Conservation (phyloP, 2,113 vertebrate genomes). For the Sigmodon hispidus region DNA sequence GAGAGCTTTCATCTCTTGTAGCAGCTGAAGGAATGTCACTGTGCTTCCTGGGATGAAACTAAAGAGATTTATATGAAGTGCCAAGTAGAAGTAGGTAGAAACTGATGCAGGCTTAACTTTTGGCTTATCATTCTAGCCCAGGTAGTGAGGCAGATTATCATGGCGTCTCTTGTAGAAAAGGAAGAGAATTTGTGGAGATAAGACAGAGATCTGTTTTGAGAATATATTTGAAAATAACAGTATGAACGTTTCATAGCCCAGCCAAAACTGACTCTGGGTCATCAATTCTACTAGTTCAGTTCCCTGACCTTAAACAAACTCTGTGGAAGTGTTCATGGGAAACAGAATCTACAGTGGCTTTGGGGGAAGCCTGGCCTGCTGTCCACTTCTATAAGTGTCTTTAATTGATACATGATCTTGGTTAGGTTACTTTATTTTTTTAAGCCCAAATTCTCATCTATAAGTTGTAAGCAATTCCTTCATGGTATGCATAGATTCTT, state of each 20-base stretch:
- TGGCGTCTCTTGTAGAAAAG: slow-evolving; percentile 43
- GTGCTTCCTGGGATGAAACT: slow-evolving; percentile 49
- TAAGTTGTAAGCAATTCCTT: background rate
- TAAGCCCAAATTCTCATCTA: background rate
- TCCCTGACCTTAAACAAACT: background rate
- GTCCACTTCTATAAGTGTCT: background rate
- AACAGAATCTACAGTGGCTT: background rate
- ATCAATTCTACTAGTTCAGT: background rate
- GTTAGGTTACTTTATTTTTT: background rate
- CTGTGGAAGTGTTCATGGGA: background rate
- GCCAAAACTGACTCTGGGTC: background rate
- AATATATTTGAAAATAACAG: background rate
- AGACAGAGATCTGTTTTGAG: background rate
- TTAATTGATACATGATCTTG: background rate
- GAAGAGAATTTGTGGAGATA: slow-evolving; percentile 22
- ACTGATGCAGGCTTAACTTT: background rate
- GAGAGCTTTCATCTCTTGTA: slow-evolving; percentile 52
- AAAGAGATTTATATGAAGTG: slow-evolving; percentile 54
- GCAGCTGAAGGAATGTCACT: slow-evolving; percentile 52
- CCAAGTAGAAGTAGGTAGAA: slow-evolving; percentile 51
- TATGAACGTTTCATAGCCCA: background rate
- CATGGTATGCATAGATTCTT: background rate
- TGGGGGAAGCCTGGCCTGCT: background rate
- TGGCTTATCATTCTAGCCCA: slow-evolving; percentile 20
- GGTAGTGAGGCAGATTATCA: background rate